Base-by-base conservation (phyloP, 2,113 vertebrate species). In the Microtus pennsylvanicus region DNA sequence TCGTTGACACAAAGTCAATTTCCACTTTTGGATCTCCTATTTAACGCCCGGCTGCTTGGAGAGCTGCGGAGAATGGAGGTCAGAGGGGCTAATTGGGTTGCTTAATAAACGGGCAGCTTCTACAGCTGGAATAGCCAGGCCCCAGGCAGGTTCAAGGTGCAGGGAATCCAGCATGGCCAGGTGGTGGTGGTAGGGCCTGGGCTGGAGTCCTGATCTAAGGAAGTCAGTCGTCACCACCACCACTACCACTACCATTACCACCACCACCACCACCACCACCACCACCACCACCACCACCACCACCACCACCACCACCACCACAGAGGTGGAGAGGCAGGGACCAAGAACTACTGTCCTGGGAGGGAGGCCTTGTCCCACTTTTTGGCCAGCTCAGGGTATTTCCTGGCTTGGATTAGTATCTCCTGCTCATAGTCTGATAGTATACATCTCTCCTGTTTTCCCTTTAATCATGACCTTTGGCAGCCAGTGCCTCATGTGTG, bases 11-110 rank as follows among this genome's bases (percentile, higher is more conserved):
- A 94, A 98, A 98, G 98, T 98, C 98, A 98, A 98, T 98, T 98
- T 98, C 98, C 98, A 98, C 98, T 97, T 97, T 96, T 97, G 98
- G 98, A 98, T 98, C 98, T 93, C 97, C 72, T 98, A 98, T 99
- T 98, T 99, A 98, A 98, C 94, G 97, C 98, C 98, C 89, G 94
- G 98, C 98, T 99, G 98, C 98, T 98, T 97, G 87, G 97, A 97
- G 97, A 97, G 96, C 98, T 97, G 97, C 98, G 94, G 98, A 98
- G 98, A 98, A 98, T 97, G 90, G 98, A 98, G 98, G 98, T 98
- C 98, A 98, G 96, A 93, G 93, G 93, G 98, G 98, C 98, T 99
- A 98, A 98, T 98, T 98, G 98, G 97, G 94, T 96, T 97, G 96
- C 98, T 98, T 98, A 98, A 96, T 96, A 96, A 97, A 97, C 97